Evolutionary conservation across 1,140 invertebrate genomes (phyloP).

Genomic region (Coelopa frigida): DNA sequence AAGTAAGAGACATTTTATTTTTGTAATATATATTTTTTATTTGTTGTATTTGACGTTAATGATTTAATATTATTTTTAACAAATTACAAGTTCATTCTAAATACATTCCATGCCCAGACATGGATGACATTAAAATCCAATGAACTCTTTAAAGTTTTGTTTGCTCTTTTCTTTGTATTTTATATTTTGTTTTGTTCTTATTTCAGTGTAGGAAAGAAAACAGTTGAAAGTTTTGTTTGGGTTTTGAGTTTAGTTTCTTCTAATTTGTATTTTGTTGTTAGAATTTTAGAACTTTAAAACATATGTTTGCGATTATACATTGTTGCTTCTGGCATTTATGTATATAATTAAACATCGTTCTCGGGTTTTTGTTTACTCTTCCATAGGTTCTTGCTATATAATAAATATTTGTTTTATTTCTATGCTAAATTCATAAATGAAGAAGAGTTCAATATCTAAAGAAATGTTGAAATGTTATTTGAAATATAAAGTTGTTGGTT

Average conservation of each 20-base stretch:
- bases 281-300: not conserved
- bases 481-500: too few species aligned
- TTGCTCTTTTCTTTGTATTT: slow-evolving; percentile 1
- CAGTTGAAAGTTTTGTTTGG: slow-evolving; percentile 3
- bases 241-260: not conserved
- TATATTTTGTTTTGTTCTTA: not conserved
- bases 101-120: not conserved
- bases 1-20: not conserved
- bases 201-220: not conserved
- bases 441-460: slow-evolving; percentile 5
- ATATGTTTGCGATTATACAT: not conserved
- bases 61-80: not conserved
- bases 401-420: not conserved
- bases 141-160: not conserved
- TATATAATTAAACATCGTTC: too few species aligned
- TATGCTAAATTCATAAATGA: not conserved
- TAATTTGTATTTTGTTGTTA: too few species aligned
- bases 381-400: slow-evolving; percentile 5
- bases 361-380: slow-evolving; percentile 6
- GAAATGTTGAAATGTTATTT: too few species aligned
- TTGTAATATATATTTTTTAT: slow-evolving; percentile 2
- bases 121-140: too few species aligned
- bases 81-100: not conserved
- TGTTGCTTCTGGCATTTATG: not conserved
- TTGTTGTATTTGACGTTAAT: not conserved